A percentile compares a stretch with the other conserved stretches of the same genome.
Evolutionary conservation across 2,888 invertebrate species (phyloP).

Genomic region (Ennomos quercinarius): DNA sequence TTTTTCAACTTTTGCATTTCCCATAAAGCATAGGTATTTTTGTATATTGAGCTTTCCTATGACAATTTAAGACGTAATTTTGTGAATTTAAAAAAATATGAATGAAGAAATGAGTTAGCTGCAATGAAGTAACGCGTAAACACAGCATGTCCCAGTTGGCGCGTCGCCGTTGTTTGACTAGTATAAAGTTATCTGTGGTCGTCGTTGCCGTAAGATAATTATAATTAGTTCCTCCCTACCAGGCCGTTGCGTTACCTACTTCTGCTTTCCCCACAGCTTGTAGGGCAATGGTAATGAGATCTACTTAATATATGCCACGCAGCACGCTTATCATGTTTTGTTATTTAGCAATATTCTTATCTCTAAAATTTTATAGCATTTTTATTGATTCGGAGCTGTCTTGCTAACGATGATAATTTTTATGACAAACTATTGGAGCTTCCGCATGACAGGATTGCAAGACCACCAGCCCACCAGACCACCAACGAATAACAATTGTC

Average conservation of each 20-base stretch:
- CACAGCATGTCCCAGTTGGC: conserved; percentile 33
- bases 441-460: not conserved
- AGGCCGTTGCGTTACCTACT: conserved; percentile 1
- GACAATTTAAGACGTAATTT: too few relatives aligned
- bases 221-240: conserved; percentile 21
- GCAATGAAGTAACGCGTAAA: conserved; percentile 15
- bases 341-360: not conserved
- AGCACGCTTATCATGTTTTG: not conserved
- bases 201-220: conserved; percentile 32
- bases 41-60: too few relatives aligned
- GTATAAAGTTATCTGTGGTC: too few relatives aligned
- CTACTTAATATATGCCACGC: not conserved
- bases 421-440: not conserved
- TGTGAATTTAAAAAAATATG: too few relatives aligned
- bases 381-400: not conserved
- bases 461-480: not conserved
- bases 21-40: too few relatives aligned
- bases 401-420: not conserved
- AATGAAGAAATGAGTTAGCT: conserved; percentile 26
- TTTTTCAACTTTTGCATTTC: too few relatives aligned
- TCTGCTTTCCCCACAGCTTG: conserved; percentile 3
- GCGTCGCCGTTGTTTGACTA: too few relatives aligned
- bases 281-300: conserved; percentile 11
- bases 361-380: conserved; percentile 3
- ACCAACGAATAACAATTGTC: not conserved